A percentile compares a stretch with the other conserved stretches of the same genome.
Conservation (phyloP, 2,797 vertebrate species). For the Falco berigora region DNA sequence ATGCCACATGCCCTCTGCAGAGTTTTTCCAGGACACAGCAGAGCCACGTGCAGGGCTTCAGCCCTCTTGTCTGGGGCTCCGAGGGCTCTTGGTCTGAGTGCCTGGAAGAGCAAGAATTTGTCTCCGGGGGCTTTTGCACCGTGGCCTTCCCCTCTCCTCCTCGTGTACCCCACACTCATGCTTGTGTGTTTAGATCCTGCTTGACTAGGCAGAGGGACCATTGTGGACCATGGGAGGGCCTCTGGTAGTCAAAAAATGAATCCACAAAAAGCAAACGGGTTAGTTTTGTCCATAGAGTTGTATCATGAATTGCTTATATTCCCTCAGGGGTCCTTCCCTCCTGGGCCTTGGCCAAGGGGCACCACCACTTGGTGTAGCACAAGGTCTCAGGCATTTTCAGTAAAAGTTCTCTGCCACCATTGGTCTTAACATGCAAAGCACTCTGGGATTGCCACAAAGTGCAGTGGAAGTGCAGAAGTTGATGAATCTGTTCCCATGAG, state of each 20-base stretch:
- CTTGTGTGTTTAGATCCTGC: neutral
- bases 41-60: neutral
- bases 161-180: fast-evolving
- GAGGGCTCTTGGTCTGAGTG: neutral
- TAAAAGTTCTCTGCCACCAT: neutral
- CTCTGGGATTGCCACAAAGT: neutral
- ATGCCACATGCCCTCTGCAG: neutral
- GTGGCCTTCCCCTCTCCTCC: neutral
- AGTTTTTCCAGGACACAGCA: neutral
- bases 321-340: neutral
- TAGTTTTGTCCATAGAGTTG: neutral
- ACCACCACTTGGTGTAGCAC: neutral
- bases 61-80: neutral
- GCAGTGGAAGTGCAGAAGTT: neutral
- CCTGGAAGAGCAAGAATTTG: neutral
- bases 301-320: neutral
- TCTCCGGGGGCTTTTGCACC: neutral
- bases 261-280: neutral
- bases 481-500: neutral
- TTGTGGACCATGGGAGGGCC: neutral
- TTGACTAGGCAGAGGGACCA: neutral
- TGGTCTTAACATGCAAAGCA: neutral
- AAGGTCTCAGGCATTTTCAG: neutral
- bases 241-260: neutral
- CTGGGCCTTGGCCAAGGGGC: neutral